These are phyloP conservation scores for Theristicus caerulescens DNA, from an alignment of 2,113 vertebrate species.

Conservation along the genomic window DNA sequence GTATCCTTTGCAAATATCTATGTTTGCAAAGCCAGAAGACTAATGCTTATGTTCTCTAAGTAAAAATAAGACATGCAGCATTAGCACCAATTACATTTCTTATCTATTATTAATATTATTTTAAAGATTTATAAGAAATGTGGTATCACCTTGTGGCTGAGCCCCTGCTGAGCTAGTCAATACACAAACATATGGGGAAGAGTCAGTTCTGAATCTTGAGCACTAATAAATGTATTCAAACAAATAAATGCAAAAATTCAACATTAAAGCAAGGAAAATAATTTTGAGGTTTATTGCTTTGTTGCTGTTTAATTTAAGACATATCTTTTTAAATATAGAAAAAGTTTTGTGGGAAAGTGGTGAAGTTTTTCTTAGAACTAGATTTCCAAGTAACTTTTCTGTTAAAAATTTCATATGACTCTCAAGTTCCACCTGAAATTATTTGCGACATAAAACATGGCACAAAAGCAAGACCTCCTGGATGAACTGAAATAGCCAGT, in stretches of 20 bases:
- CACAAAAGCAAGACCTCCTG: background rate
- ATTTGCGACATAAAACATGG: background rate
- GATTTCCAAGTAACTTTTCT: background rate
- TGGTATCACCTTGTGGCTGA: background rate
- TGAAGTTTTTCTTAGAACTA: background rate
- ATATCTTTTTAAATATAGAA: background rate
- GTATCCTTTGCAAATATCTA: background rate
- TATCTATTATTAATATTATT: background rate
- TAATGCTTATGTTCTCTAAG: background rate
- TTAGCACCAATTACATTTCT: background rate
- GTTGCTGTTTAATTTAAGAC: background rate
- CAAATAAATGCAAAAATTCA: background rate
- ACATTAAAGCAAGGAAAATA: background rate
- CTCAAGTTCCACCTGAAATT: background rate
- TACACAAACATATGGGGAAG: background rate
- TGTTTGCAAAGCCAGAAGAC: background rate
- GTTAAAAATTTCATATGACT: background rate
- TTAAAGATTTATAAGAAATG: background rate
- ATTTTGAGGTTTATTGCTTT: background rate
- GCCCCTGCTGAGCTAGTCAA: background rate
- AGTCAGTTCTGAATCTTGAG: background rate
- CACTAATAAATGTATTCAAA: background rate
- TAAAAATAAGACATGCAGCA: background rate
- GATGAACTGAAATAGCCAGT: background rate
- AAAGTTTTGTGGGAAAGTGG: background rate